Evolutionary conservation across 2,888 invertebrate genomes (phyloP).

Genomic region (Xiphydria camelus): DNA sequence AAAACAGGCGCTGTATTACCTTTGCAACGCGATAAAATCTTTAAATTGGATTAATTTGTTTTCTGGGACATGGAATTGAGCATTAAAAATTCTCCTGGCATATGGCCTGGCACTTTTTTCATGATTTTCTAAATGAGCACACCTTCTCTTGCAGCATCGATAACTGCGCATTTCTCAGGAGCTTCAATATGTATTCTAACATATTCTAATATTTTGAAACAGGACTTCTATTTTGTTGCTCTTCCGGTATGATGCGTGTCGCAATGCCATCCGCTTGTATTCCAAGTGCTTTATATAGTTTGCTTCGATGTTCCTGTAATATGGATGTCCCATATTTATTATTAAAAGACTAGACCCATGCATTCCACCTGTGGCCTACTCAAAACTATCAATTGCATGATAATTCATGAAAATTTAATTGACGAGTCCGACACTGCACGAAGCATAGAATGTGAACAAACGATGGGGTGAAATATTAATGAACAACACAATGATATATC

Average conservation of each 20-base stretch:
- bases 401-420: no score
- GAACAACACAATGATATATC: slow-evolving; percentile 3
- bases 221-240: slow-evolving; percentile 20
- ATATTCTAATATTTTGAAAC: slow-evolving; percentile 28
- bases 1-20: no score
- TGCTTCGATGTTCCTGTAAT: slow-evolving; percentile 34
- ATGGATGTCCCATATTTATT: slow-evolving; percentile 24
- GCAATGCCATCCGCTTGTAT: slow-evolving; percentile 19
- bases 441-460: no score
- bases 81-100: no score
- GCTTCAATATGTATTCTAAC: slow-evolving; percentile 31
- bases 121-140: slow-evolving; percentile 33
- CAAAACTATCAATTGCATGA: no score
- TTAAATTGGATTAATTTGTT: no score
- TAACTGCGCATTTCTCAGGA: slow-evolving; percentile 32
- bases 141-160: slow-evolving; percentile 32
- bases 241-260: slow-evolving; percentile 24
- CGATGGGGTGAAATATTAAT: background rate
- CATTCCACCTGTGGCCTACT: no score
- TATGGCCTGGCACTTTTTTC: slow-evolving; percentile 33
- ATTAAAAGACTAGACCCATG: no score
- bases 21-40: no score
- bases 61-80: no score
- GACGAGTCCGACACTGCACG: no score
- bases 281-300: slow-evolving; percentile 24